Percentiles rank a stretch among this genome's conserved stretches.
Evolutionary conservation across 1,140 invertebrate genomes (phyloP).

Genomic region (Tetragnatha versicolor): DNA sequence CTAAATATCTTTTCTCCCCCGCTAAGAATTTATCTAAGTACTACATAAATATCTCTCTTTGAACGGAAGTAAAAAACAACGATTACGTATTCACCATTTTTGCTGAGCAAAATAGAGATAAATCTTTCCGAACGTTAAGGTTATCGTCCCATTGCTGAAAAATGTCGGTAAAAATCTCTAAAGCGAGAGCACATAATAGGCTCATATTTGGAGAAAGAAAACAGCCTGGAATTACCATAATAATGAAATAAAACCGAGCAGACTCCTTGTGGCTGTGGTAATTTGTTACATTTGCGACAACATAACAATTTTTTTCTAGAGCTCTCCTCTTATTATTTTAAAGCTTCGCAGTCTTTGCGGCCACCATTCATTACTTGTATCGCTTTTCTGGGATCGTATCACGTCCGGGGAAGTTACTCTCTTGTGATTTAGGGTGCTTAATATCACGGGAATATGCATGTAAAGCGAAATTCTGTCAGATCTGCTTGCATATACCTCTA

Average conservation of each 20-base stretch:
- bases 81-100: conserved; percentile 6
- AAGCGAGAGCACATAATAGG: neutral
- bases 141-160: conserved; percentile 18
- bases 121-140: conserved; percentile 17
- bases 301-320: neutral
- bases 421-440: no score
- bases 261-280: neutral
- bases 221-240: conserved; percentile 37
- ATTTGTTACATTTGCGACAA: conserved; percentile 31
- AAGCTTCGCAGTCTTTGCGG: neutral
- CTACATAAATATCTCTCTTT: neutral
- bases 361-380: no score
- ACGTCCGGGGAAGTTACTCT: no score
- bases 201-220: conserved; percentile 15
- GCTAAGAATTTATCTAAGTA: conserved; percentile 9
- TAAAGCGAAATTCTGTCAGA: no score
- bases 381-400: no score
- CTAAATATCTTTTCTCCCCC: neutral
- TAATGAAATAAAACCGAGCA: conserved; percentile 24
- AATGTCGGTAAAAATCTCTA: neutral
- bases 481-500: no score
- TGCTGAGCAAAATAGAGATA: conserved; percentile 1
- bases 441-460: no score
- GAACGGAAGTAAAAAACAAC: neutral
- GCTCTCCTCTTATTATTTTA: neutral